Base-by-base conservation (phyloP, 2,113 vertebrate genomes). In the Gavia stellata region DNA sequence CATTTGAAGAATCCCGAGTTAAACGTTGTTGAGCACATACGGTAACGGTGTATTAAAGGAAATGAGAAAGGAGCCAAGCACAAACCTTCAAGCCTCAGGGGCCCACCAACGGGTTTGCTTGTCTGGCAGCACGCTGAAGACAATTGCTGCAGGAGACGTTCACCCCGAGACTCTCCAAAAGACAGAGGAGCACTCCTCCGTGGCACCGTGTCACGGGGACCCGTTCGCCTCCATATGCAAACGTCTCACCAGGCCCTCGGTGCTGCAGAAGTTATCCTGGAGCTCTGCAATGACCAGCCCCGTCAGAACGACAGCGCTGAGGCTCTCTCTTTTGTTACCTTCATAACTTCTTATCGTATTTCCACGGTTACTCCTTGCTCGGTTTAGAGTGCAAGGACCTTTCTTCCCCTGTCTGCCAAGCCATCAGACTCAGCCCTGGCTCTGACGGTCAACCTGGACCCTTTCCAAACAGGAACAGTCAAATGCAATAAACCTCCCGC, bases 371-470 rank as follows among this genome's bases (percentile, higher is more conserved):
- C 59, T 91, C 29, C 78, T 75, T 58, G 45, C 55, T 80, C 6
- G 1, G 44, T 67, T 92, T 86, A 66, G 58, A 72, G 52, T 24
- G 34, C n/a, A 67, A 93, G 45, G 65, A 93, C 72, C 52, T 78
- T 65, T 84, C 36, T 79, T 68, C 34, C 34, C 19, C 58, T 66
- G 11, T 88, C 78, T 92, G 88, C 40, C 59, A 94, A 85, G n/a
- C 36, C 53, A 62, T 53, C 50, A 70, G 73, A 33, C 23, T 62
- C 80, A 85, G 70, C 70, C 34, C 78, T 75, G 78, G 53, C 49
- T 92, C 74, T 86, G 73, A 83, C 1, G 3, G 67, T 83, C 86
- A 94, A 15, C 88, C 90, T 95, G 94, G 81, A 81, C 29, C 63
- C 62, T 45, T 83, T 92, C 81, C 94, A 84, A 88, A 53, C 53